phyloP scores from a whole-genome alignment of 2,113 vertebrate genomes.

The Caracal caracal region DNA sequence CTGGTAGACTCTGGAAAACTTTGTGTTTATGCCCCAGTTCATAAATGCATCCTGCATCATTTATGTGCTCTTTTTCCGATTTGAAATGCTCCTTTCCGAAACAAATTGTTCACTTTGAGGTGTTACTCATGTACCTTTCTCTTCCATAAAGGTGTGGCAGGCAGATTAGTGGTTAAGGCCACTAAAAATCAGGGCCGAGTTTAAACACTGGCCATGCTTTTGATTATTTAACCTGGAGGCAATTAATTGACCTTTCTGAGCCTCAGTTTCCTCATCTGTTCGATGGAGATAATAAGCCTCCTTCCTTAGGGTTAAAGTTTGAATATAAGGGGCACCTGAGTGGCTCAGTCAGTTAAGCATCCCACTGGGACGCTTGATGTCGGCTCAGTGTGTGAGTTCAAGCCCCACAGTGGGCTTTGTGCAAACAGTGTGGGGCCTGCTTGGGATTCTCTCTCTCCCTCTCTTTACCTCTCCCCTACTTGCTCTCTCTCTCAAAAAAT shows the following conservation, averaged over 20 bases:
- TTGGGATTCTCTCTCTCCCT: no score
- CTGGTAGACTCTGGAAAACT: constrained; percentile 59
- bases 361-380: no score
- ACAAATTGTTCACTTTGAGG: constrained; percentile 62
- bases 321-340: no score
- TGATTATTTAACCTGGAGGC: background rate
- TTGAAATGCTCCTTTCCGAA: constrained; percentile 56
- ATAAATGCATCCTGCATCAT: constrained; percentile 70
- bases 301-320: background rate
- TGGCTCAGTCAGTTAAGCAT: no score
- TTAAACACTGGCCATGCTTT: background rate
- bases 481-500: no score
- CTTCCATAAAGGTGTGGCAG: background rate
- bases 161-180: background rate
- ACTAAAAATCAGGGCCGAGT: background rate
- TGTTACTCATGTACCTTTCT: constrained; percentile 38
- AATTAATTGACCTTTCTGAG: background rate
- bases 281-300: background rate
- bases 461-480: no score
- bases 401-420: no score
- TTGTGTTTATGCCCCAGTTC: constrained; percentile 69
- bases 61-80: constrained; percentile 62
- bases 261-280: background rate
- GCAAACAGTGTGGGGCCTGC: no score
- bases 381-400: no score